Base-by-base conservation (phyloP, 1,140 invertebrate species). In the Monochamus saltuarius region DNA sequence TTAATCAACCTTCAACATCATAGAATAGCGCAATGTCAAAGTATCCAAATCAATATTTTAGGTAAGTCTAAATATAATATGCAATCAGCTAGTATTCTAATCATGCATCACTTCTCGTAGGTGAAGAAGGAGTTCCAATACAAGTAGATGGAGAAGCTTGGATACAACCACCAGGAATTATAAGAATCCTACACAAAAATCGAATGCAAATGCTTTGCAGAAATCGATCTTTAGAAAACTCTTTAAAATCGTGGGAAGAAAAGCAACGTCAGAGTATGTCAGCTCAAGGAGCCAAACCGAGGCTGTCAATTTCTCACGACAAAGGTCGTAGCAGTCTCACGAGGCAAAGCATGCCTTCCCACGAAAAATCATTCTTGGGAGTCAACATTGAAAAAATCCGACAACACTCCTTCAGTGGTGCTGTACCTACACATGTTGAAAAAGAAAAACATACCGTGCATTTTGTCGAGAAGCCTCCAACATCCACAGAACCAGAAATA, bases 81-180 rank as follows among this genome's bases (percentile, higher is more conserved):
- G 14, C n/a, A n/a, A n/a, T n/a, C n/a, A n/a, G 11, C 2, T 16
- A 16, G 2, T 40, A 7, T 2, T 16, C 2, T 16, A n/a, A 16
- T 3, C 4, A n/a, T 40, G 10, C 36, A 11, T 52, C 2, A 14
- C 6, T 34, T 37, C n/a, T 52, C 43, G 17, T 62, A 79, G 81
- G 88, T 13, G 88, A 91, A 42, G 90, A 94, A 79, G 89, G 90
- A 55, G 90, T 95, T 36, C 93, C 93, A 11, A 90, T 87, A 63
- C 93, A 97, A 80, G 95, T 98, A 14, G 95, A 98, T 77, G 95
- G 96, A 0, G 96, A 99, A 80, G 95, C 96, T 8, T 99, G 96
- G 96, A 82, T 97, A n/a, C 95, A 98, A 78, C 92, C 93, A 1
- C 95, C 96, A 0, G 95, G 95, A 29, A 93, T 95, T 69, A 95